Evolutionary conservation across 2,113 vertebrate species (phyloP).

Genomic region (Neoarius graeffei): DNA sequence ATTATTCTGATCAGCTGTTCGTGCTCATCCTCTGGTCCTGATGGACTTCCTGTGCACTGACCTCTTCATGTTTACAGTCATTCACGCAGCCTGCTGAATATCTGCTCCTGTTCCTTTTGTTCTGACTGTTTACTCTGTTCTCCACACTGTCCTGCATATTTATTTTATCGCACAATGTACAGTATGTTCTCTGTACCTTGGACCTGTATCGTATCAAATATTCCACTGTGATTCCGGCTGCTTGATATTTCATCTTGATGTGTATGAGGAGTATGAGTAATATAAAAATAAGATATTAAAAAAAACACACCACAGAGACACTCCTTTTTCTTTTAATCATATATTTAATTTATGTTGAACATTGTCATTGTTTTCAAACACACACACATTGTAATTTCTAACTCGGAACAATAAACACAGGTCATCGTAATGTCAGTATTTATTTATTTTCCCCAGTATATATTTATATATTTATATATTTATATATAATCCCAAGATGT

Average conservation of each 20-base stretch:
- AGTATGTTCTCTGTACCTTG: not conserved
- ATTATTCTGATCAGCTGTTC: not conserved
- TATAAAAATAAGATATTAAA: not conserved
- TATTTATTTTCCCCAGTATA: constrained; percentile 71
- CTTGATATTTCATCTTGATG: not conserved
- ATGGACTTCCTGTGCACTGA: not conserved
- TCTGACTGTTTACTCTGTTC: not conserved
- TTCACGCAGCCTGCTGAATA: not conserved
- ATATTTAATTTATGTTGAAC: constrained; percentile 61
- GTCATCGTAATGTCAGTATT: constrained; percentile 66
- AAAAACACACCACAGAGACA: not conserved
- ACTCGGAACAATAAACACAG: constrained; percentile 63
- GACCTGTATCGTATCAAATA: not conserved
- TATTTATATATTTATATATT: constrained; percentile 57
- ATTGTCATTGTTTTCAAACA: constrained; percentile 64
- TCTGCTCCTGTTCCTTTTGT: not conserved
- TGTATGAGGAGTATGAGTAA: no score
- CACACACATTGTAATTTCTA: constrained; percentile 65
- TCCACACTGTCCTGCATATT: not conserved
- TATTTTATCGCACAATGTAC: not conserved
- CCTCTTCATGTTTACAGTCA: not conserved
- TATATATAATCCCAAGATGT: constrained; percentile 70
- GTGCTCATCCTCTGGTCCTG: not conserved
- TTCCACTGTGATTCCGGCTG: not conserved
- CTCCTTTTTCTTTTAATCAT: constrained; percentile 52